Conservation (phyloP, 2,113 vertebrate species). For the Thryonomys swinderianus region DNA sequence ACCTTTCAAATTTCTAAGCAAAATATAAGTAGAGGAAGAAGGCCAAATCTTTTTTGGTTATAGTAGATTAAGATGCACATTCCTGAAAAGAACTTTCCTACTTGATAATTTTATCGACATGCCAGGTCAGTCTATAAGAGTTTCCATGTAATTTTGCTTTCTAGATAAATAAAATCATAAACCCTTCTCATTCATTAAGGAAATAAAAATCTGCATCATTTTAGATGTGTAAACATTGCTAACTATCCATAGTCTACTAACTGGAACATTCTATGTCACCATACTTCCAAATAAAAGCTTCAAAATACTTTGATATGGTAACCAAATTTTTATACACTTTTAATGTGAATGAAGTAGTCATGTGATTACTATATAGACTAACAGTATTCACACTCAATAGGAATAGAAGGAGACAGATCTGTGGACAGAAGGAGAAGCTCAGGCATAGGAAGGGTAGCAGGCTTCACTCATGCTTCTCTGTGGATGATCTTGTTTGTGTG, state of each 20-base stretch:
- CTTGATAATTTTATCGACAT: neutral
- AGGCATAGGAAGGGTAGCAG: neutral
- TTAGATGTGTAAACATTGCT: conserved; percentile 33
- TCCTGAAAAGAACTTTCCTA: conserved; percentile 34
- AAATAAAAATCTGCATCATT: conserved; percentile 10
- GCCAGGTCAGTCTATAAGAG: neutral
- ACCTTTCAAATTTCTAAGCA: conserved; percentile 30
- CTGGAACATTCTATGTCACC: neutral
- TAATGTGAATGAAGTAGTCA: conserved; percentile 4
- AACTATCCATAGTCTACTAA: conserved; percentile 23
- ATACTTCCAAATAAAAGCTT: conserved; percentile 27
- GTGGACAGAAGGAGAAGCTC: neutral
- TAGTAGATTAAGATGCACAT: neutral
- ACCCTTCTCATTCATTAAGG: neutral
- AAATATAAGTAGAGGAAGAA: conserved; percentile 4
- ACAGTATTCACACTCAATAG: neutral
- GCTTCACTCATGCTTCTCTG: neutral
- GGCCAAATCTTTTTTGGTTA: conserved; percentile 40
- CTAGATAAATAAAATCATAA: conserved; percentile 44
- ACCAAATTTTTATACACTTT: neutral
- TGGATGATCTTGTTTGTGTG: neutral
- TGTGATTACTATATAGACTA: neutral
- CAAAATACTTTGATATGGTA: neutral
- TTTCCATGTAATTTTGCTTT: conserved; percentile 31
- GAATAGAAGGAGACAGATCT: neutral